Evolutionary conservation across 2,797 vertebrate species (phyloP), one percentile per base, ranked within the genome.

Genomic region (Sphenopsis melanotis): DNA sequence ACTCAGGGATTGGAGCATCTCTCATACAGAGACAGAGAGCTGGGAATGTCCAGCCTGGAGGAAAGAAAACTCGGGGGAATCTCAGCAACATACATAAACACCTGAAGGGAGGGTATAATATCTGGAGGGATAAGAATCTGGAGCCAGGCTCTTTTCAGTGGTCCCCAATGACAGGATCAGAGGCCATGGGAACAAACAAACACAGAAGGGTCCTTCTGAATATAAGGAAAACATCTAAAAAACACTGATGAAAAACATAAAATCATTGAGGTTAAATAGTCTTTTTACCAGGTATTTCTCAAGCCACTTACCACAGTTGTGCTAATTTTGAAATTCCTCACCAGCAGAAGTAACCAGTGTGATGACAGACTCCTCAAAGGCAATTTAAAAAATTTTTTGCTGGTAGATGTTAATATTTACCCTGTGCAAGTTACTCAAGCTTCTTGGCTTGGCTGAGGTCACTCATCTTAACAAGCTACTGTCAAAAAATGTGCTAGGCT

Each of bases 401-500:
- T 64, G 76, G 22, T 65, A 86, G 22, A 64, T 34, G 47, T 64
- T 83, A 85, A 53, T 75, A 83, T 68, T 80, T 88, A 78, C 24
- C 15, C 30, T 41, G 11, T 5, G 10, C 20, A 60, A 71, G 8
- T 17, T 32, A 53, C 37, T 81, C 60, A 57, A 42, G 42, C 8
- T 56, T 30, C 56, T 80, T 80, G 56, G 44, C 17, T 80, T 87
- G 76, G 49, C 44, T 71, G 34, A 83, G 37, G 44, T 70, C 34
- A 18, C 15, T 77, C 29, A 56, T 29, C 47, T 50, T 42, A 68
- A 36, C 27, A 83, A 71, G 10, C 12, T 29, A 63, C n/a, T 61
- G 63, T n/a, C 0, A 0, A 83, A 87, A 86, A 81, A 61, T 7
- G 4, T 44, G 9, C 41, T 79, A 0, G 0, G 36, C 7, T 93